Conservation (phyloP, 2,888 invertebrate genomes). For the Prosopocoilus inquinatus region DNA sequence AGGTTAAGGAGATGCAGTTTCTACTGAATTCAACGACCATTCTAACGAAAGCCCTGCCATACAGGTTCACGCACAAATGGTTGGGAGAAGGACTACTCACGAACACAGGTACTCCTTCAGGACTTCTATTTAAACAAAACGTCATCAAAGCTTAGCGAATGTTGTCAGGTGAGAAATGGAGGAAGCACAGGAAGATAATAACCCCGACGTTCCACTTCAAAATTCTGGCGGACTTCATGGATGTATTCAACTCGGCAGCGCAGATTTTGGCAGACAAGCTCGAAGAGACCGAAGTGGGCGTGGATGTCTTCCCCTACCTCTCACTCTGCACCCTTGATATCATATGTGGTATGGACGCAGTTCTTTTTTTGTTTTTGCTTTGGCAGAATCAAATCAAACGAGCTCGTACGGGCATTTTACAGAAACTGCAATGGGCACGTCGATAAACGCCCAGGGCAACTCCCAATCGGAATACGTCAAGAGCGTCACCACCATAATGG, state of each 20-base stretch:
- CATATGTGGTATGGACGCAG: conserved; percentile 54
- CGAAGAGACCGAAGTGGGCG: conserved; percentile 6
- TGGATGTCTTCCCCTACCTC: conserved; percentile 62
- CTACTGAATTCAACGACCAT: conserved; percentile 36
- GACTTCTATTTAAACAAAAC: too few relatives aligned
- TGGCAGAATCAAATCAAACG: not conserved
- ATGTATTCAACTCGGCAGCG: conserved; percentile 16
- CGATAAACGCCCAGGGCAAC: conserved; percentile 68
- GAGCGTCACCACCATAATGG: conserved; percentile 58
- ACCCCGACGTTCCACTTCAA: conserved; percentile 25
- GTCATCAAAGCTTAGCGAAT: not conserved
- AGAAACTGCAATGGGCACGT: conserved; percentile 84
- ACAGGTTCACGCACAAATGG: conserved; percentile 43
- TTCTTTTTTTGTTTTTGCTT: not conserved
- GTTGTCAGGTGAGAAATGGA: conserved; percentile 21
- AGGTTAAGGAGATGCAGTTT: conserved; percentile 15
- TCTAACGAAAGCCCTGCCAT: conserved; percentile 42
- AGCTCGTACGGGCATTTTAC: not conserved
- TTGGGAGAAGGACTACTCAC: conserved; percentile 45
- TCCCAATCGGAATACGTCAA: conserved; percentile 68
- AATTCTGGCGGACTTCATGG: conserved; percentile 22
- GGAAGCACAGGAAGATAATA: conserved; percentile 19
- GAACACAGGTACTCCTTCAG: conserved; percentile 38
- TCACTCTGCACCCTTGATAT: conserved; percentile 60
- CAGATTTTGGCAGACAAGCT: conserved; percentile 15